phyloP scores from a whole-genome alignment of 2,113 vertebrate species.

The Syngnathus scovelli region DNA sequence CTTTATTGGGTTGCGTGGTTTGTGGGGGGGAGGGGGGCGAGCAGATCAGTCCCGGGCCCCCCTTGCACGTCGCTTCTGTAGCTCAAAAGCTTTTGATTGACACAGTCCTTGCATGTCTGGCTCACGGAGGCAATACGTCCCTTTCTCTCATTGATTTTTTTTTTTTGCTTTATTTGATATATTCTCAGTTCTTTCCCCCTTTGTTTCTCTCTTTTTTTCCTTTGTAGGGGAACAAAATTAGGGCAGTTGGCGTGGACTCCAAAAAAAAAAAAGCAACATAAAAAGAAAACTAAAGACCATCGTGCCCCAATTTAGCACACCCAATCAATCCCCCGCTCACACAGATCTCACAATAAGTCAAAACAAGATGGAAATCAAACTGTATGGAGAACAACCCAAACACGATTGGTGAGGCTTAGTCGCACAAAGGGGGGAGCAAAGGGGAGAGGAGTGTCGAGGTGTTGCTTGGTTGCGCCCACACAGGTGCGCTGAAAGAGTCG shows the following conservation, averaged over 20 bases:
- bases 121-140: constrained; percentile 60
- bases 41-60: constrained; percentile 42
- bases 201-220: constrained; percentile 47
- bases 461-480: constrained; percentile 55
- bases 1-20: constrained; percentile 51
- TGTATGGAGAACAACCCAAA: constrained; percentile 43
- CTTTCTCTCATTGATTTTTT: constrained; percentile 38
- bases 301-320: constrained; percentile 60
- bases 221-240: constrained; percentile 70
- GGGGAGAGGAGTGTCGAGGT: constrained; percentile 56
- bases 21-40: constrained; percentile 13
- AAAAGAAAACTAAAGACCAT: constrained; percentile 18
- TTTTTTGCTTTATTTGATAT: constrained; percentile 54
- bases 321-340: constrained; percentile 59
- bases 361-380: constrained; percentile 51
- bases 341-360: constrained; percentile 61
- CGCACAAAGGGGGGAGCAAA: constrained; percentile 37
- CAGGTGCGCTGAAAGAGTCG: constrained; percentile 60
- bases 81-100: constrained; percentile 51
- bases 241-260: constrained; percentile 78
- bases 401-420: constrained; percentile 37
- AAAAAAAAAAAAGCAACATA: constrained; percentile 62
- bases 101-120: constrained; percentile 61
- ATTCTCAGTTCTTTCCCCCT: constrained; percentile 47
- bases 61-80: constrained; percentile 53